These are phyloP conservation scores for Malachius bipustulatus DNA, from an alignment of 2,888 invertebrate genomes.

Conservation along the genomic window DNA sequence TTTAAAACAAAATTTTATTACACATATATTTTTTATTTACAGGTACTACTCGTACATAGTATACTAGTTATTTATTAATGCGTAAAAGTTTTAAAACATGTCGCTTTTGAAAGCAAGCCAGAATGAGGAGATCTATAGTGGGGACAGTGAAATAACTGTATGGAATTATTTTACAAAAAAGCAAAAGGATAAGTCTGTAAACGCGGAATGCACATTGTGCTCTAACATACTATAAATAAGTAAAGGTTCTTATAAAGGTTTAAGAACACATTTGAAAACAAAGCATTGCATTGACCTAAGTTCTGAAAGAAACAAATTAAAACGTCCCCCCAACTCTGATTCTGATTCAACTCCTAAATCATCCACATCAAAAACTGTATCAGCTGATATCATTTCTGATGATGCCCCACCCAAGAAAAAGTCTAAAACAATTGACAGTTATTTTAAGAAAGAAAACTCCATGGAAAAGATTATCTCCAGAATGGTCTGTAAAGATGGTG, in stretches of 20 bases:
- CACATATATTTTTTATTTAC: background rate
- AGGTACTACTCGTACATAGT: conserved; percentile 3
- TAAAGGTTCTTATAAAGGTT: conserved; percentile 3
- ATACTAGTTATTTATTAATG: conserved; percentile 1
- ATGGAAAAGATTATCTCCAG: conserved; percentile 18
- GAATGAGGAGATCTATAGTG: conserved; percentile 2
- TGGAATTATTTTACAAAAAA: conserved; percentile 2
- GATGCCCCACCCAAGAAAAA: conserved; percentile 9
- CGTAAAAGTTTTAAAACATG: conserved; percentile 2
- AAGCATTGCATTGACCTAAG: conserved; percentile 3
- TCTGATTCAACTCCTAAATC: conserved; percentile 2
- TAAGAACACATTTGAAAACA: conserved; percentile 3
- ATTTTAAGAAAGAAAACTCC: conserved; percentile 16
- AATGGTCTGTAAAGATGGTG: conserved; percentile 16
- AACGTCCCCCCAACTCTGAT: no score
- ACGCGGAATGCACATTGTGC: conserved; percentile 3
- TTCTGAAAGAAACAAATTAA: background rate
- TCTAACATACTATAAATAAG: conserved; percentile 2
- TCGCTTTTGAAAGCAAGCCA: conserved; percentile 2
- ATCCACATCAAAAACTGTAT: conserved; percentile 1
- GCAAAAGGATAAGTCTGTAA: conserved; percentile 1
- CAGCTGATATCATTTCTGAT: conserved; percentile 2
- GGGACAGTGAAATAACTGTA: conserved; percentile 3
- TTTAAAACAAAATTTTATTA: background rate
- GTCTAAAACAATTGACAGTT: conserved; percentile 14